Evolutionary conservation across 2,113 vertebrate species (phyloP).

Genomic region (Empidonax alnorum): DNA sequence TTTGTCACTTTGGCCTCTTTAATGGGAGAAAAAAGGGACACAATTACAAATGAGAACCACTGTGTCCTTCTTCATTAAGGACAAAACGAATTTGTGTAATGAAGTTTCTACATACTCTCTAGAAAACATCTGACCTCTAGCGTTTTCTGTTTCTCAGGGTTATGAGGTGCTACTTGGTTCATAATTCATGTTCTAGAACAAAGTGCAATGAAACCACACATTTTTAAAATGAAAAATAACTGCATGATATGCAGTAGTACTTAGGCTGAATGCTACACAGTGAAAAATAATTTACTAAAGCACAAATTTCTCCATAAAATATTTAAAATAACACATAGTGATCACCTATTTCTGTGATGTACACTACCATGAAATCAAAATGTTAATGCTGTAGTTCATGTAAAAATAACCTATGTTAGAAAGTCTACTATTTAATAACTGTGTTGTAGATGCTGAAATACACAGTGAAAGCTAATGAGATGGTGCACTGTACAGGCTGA

Average conservation of each 20-base stretch:
- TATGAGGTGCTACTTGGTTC: constrained; percentile 25
- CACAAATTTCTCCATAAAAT: neutral
- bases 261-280: neutral
- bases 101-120: neutral
- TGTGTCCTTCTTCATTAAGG: neutral
- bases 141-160: constrained; percentile 13
- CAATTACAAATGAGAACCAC: neutral
- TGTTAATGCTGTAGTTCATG: neutral
- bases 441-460: neutral
- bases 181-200: constrained; percentile 18
- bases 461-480: neutral
- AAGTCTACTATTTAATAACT: neutral
- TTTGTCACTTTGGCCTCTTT: neutral
- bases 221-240: constrained; percentile 29
- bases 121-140: neutral
- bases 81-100: neutral
- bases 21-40: neutral
- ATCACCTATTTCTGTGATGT: neutral
- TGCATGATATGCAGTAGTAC: neutral
- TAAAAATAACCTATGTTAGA: neutral
- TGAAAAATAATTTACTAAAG: neutral
- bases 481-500: neutral
- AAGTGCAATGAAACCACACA: neutral
- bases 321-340: neutral
- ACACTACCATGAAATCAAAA: neutral